A percentile compares a stretch with the other conserved stretches of the same genome.
These are phyloP conservation scores for Eospalax fontanierii DNA, from an alignment of 2,797 vertebrate species.

Conservation along the genomic window DNA sequence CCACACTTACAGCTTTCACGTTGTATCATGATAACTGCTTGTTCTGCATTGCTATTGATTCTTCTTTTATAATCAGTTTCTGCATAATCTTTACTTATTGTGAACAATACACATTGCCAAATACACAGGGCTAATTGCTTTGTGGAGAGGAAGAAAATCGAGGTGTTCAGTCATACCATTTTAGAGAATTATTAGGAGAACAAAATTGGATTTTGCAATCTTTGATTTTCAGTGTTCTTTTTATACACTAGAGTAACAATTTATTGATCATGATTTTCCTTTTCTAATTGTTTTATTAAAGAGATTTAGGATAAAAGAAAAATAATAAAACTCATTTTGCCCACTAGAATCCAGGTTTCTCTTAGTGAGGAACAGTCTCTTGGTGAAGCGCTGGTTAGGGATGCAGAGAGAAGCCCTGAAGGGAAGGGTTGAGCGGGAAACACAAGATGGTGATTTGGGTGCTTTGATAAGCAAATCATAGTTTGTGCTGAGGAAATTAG, in stretches of 20 bases:
- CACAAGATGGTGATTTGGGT: not conserved
- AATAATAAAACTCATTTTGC: conserved; percentile 51
- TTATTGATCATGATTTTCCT: too few species aligned
- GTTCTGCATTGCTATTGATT: not conserved
- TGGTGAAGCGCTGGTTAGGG: not conserved
- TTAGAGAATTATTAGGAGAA: not conserved
- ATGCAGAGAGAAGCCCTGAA: not conserved
- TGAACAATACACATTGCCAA: not conserved
- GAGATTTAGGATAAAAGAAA: not conserved
- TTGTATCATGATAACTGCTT: not conserved
- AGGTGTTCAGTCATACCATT: not conserved
- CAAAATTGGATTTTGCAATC: too few species aligned
- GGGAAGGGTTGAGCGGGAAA: not conserved
- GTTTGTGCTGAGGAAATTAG: conserved; percentile 10
- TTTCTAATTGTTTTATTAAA: too few species aligned
- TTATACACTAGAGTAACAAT: too few species aligned
- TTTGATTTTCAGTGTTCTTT: too few species aligned
- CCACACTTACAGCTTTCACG: too few species aligned
- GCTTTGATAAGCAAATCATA: not conserved
- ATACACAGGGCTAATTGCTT: not conserved
- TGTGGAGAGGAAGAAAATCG: not conserved
- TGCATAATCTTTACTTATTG: not conserved
- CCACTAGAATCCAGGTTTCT: not conserved
- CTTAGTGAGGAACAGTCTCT: not conserved
- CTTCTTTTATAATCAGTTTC: not conserved